These are phyloP conservation scores for Drosophila navojoa DNA, from an alignment of 1,140 invertebrate species.

Conservation along the genomic window DNA sequence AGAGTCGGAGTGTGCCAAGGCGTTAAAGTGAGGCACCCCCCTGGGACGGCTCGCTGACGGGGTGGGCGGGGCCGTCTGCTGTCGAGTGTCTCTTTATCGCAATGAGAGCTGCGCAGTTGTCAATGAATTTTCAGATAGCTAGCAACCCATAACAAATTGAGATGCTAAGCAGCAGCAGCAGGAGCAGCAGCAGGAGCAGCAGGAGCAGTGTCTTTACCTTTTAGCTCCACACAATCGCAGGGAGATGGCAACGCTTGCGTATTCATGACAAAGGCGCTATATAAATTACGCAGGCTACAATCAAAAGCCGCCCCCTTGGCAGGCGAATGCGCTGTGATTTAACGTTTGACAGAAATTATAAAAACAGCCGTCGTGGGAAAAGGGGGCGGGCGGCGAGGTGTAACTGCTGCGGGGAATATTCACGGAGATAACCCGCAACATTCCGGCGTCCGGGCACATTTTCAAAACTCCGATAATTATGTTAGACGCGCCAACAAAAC, in stretches of 20 bases:
- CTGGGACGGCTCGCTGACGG: neutral
- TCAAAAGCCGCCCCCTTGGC: constrained; percentile 18
- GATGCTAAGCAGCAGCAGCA: constrained; percentile 58
- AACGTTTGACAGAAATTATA: constrained; percentile 69
- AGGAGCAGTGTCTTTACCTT: constrained; percentile 47
- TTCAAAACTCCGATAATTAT: constrained; percentile 48
- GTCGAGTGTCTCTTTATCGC: neutral
- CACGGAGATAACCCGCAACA: constrained; percentile 59
- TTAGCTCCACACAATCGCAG: constrained; percentile 19
- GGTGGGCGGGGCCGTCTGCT: neutral
- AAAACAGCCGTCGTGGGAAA: constrained; percentile 25
- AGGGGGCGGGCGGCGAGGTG: neutral
- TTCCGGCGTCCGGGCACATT: constrained; percentile 61
- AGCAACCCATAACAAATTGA: constrained; percentile 58
- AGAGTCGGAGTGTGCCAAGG: too few species aligned
- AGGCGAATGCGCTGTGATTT: constrained; percentile 15
- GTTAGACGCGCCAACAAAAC: constrained; percentile 45
- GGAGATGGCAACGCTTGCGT: constrained; percentile 18
- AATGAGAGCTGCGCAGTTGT: constrained; percentile 34
- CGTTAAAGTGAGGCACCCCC: neutral
- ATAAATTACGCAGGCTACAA: constrained; percentile 71
- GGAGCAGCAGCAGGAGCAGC: too few species aligned
- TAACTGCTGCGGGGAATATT: constrained; percentile 52
- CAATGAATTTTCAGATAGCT: constrained; percentile 25
- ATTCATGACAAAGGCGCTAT: constrained; percentile 56